A percentile compares a stretch with the other conserved stretches of the same genome.
These are phyloP conservation scores for Frankliniella fusca DNA, from an alignment of 2,888 invertebrate genomes.

Conservation along the genomic window DNA sequence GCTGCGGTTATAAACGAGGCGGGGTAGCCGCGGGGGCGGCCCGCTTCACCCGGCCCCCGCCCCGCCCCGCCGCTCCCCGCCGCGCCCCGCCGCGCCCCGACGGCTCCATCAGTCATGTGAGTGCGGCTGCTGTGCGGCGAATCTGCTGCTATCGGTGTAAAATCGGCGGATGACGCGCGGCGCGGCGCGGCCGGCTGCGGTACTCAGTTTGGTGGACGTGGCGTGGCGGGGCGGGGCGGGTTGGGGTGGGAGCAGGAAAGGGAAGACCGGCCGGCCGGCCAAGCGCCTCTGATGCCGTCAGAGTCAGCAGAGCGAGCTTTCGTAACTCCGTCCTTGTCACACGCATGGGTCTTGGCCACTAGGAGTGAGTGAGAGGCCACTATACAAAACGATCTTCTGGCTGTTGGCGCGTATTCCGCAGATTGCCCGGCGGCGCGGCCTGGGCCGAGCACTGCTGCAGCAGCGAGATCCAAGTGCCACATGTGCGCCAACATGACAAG, in stretches of 20 bases:
- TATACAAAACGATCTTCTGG: no score
- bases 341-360: no score
- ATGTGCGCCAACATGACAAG: constrained; percentile 16
- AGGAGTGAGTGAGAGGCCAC: no score
- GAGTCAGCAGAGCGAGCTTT: no score
- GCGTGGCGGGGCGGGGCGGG: background rate
- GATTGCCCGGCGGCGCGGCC: background rate
- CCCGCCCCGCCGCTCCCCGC: background rate
- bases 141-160: background rate
- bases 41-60: background rate
- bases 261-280: background rate
- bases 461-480: background rate
- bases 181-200: background rate
- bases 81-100: background rate
- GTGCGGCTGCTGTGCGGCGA: background rate
- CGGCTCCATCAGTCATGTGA: background rate
- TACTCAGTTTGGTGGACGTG: background rate
- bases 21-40: background rate
- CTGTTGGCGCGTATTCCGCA: background rate
- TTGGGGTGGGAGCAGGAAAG: no score
- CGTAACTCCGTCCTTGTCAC: no score
- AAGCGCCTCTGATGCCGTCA: background rate
- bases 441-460: background rate
- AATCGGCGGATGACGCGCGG: background rate
- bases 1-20: background rate